phyloP scores from a whole-genome alignment of 2,113 vertebrate species.

The Taxidea taxus region DNA sequence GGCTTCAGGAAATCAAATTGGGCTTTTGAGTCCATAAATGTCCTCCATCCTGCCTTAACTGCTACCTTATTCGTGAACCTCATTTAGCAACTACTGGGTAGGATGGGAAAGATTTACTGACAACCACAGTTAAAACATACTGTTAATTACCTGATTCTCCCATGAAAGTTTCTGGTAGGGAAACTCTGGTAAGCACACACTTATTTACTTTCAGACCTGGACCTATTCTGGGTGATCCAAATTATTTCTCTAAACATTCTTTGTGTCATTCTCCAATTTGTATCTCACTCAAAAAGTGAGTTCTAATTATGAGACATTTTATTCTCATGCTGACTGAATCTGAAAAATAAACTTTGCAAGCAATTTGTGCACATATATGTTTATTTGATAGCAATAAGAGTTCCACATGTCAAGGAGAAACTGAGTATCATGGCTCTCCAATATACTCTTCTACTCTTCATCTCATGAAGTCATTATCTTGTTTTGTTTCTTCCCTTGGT shows the following conservation, averaged over 20 bases:
- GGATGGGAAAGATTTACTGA: background rate
- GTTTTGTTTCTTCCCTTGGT: background rate
- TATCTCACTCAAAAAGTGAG: background rate
- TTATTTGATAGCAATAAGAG: background rate
- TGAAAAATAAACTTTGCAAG: conserved; percentile 67
- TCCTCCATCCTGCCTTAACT: background rate
- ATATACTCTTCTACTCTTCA: background rate
- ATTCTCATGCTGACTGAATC: background rate
- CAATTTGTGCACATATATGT: background rate
- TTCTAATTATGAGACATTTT: background rate
- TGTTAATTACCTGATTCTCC: background rate
- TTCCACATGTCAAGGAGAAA: background rate
- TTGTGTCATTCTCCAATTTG: background rate
- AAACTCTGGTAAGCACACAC: background rate
- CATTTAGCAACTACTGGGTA: background rate
- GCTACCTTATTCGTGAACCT: background rate
- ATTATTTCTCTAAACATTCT: background rate
- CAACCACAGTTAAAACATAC: background rate
- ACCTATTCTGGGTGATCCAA: background rate
- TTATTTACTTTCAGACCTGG: background rate
- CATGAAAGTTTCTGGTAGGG: background rate
- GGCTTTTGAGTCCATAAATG: background rate
- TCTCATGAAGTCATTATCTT: background rate
- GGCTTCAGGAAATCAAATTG: background rate
- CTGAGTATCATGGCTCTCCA: accelerated